A percentile compares a stretch with the other conserved stretches of the same genome.
phyloP scores from a whole-genome alignment of 92 coral and sea anemone species.

The Epizoanthus ramosus region DNA sequence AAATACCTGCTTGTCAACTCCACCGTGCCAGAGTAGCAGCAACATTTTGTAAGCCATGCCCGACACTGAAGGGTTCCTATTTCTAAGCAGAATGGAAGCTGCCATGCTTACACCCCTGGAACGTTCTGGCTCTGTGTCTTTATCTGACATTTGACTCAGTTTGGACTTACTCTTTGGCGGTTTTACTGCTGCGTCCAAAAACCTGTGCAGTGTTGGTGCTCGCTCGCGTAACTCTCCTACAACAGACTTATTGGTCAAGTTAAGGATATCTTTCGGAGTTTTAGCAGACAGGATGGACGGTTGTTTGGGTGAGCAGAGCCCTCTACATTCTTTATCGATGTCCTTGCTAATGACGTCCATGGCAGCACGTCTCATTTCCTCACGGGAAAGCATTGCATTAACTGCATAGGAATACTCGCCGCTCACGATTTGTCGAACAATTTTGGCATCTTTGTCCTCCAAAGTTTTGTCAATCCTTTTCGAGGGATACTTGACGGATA shows the following conservation, averaged over 20 bases:
- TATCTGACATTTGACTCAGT: not conserved
- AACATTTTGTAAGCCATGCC: not conserved
- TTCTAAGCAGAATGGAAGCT: not conserved
- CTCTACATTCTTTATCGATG: conserved; percentile 22
- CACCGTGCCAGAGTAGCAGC: not conserved
- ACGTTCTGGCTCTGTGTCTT: not conserved
- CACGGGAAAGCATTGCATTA: not conserved
- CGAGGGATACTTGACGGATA: too few species aligned
- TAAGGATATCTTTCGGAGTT: conserved; percentile 10
- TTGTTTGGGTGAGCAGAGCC: conserved; percentile 23
- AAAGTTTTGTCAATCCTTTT: too few species aligned
- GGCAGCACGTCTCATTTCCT: not conserved
- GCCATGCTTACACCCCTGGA: not conserved
- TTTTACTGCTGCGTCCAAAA: conserved; percentile 31
- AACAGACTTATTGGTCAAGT: conserved; percentile 13
- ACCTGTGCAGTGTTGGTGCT: conserved; percentile 42
- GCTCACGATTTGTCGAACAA: not conserved
- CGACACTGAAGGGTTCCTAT: not conserved
- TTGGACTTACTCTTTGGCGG: too few species aligned
- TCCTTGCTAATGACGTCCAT: not conserved
- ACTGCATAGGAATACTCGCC: not conserved
- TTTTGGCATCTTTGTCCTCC: too few species aligned
- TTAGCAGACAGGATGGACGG: conserved; percentile 35
- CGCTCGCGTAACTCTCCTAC: conserved; percentile 28
- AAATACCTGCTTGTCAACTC: not conserved